phyloP scores from a whole-genome alignment of 2,113 vertebrate genomes.

The Tauraco erythrolophus region DNA sequence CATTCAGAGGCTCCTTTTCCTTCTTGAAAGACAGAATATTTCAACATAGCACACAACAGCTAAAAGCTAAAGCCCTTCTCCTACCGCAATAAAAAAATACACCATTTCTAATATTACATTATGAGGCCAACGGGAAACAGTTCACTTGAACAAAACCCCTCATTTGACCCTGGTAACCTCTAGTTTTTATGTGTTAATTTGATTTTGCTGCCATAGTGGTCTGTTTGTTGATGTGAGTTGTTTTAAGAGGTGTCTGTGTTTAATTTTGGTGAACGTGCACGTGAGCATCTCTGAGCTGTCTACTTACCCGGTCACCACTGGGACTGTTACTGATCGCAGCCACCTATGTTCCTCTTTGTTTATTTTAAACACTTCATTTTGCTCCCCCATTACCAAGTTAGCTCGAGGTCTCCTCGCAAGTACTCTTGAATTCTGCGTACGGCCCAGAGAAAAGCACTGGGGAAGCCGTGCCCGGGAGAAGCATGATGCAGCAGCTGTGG shows the following conservation, averaged over 20 bases:
- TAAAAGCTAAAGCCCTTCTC: background rate
- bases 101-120: background rate
- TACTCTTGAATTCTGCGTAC: rapidly evolving
- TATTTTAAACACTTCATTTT: background rate
- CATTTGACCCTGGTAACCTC: background rate
- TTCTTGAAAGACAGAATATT: background rate
- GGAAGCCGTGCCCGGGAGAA: rapidly evolving
- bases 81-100: background rate
- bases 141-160: background rate
- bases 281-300: background rate
- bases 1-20: background rate
- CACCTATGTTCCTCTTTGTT: background rate
- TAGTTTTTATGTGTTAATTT: background rate
- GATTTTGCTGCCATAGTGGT: background rate
- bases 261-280: rapidly evolving
- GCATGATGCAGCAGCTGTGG: rapidly evolving
- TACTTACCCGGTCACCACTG: background rate
- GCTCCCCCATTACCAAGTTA: background rate
- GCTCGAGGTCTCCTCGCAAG: background rate
- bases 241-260: background rate
- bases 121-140: background rate
- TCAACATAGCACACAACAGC: background rate
- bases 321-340: background rate
- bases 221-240: background rate
- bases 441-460: background rate